Evolutionary conservation across 2,888 invertebrate species (phyloP), one percentile per base, ranked within the genome.

Genomic region (Rhingia rostrata): DNA sequence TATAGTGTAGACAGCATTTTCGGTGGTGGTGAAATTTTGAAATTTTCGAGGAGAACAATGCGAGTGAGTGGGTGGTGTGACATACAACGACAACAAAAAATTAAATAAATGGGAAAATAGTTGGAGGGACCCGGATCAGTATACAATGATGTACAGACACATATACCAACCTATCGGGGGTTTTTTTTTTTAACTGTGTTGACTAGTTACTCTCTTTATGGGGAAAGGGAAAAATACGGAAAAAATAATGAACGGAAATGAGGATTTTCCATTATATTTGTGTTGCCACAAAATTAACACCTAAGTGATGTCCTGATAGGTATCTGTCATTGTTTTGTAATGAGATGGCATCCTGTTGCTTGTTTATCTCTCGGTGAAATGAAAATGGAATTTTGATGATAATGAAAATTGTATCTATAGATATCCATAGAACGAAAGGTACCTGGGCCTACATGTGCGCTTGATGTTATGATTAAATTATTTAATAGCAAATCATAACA

Each of bases 201-300:
- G 45, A 63, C 54, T 56, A 64, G 30, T 35, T 64, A 51, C 35
- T n/a, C 51, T 66, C 47, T 54, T 47, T 58, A 69, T 49, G 32
- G 30, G 49, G n/a, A 66, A 43, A 12, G 58, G 45, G 32, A 51
- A 58, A 49, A 10, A 10, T 4, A 47, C 4, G 6, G 30, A 30
- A n/a, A 49, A 73, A 54, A 51, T 12, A 47, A 75, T 51, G 51
- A 58, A 75, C 32, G 54, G 47, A 77, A 69, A 61, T 56, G 69
- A 54, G 61, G 37, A 58, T 41, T 54, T 66, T 78, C 33, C 63
- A 70, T 78, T 69, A 77, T 61, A 61, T 69, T 69, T 78, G 69
- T 70, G 77, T 70, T 78, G 70, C 77, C 77, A 78, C 77, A 78
- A 78, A 70, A 78, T 78, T 78, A 78, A 78, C 77, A 78, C 77